phyloP scores from a whole-genome alignment of 2,797 vertebrate genomes.

The Gallirallus australis region DNA sequence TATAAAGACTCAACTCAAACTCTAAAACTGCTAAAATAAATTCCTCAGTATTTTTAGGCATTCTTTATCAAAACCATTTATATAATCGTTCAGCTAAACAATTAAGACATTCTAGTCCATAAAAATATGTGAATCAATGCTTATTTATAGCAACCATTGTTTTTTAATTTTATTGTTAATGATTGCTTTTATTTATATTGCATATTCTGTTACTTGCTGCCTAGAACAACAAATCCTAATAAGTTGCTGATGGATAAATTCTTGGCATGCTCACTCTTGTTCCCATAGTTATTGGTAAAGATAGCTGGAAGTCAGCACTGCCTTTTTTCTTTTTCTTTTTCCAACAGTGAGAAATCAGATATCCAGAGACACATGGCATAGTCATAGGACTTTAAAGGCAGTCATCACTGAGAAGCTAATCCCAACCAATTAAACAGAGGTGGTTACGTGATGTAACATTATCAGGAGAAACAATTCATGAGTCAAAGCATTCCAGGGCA shows the following conservation, averaged over 20 bases:
- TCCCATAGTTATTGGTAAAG: slow-evolving; percentile 80
- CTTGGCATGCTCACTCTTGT: slow-evolving; percentile 59
- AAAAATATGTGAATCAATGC: slow-evolving; percentile 38
- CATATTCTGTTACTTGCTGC: slow-evolving; percentile 50
- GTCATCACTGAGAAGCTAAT: slow-evolving; percentile 82
- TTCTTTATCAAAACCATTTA: slow-evolving; percentile 43
- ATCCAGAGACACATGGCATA: slow-evolving; percentile 86
- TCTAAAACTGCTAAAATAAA: slow-evolving; percentile 39
- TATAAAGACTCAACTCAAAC: slow-evolving; percentile 11
- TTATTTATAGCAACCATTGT: slow-evolving; percentile 68
- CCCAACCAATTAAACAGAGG: slow-evolving; percentile 91
- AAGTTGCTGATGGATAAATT: slow-evolving; percentile 61
- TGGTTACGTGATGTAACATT: slow-evolving; percentile 96
- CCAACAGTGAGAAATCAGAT: slow-evolving; percentile 87
- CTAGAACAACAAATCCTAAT: slow-evolving; percentile 48
- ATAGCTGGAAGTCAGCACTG: slow-evolving; percentile 78
- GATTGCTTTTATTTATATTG: slow-evolving; percentile 65
- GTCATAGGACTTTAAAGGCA: slow-evolving; percentile 88
- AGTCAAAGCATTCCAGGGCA: slow-evolving; percentile 97
- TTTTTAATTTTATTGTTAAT: slow-evolving; percentile 65
- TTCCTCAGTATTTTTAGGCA: slow-evolving; percentile 53
- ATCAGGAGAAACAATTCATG: slow-evolving; percentile 98
- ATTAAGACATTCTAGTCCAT: slow-evolving; percentile 38
- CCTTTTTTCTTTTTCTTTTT: slow-evolving; percentile 73
- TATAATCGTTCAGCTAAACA: slow-evolving; percentile 43